Evolutionary conservation across 2,888 invertebrate genomes (phyloP).

Genomic region (Folsomia manolachei): DNA sequence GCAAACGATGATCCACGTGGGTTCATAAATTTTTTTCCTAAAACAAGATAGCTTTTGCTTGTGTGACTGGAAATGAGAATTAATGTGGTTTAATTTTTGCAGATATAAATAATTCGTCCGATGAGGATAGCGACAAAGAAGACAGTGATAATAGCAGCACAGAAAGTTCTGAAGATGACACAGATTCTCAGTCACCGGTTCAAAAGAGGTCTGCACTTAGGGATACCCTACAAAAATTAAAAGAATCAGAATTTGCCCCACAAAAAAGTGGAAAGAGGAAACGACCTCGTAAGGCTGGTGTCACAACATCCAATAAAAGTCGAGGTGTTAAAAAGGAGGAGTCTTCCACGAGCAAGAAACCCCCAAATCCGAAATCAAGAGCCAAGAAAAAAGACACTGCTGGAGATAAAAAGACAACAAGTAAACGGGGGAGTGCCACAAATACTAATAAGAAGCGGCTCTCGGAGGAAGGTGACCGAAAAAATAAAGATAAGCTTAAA

Average conservation of each 20-base stretch:
- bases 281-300: slow-evolving; percentile 23
- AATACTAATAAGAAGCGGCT: not conserved
- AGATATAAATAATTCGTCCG: not conserved
- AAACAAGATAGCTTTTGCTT: not conserved
- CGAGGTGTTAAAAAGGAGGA: not conserved
- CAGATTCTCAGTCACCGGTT: slow-evolving; percentile 31
- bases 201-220: slow-evolving; percentile 36
- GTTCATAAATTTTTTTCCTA: not conserved
- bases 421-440: not conserved
- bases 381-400: slow-evolving; percentile 4
- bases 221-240: slow-evolving; percentile 44
- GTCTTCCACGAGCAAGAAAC: not conserved
- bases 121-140: slow-evolving; percentile 10
- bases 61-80: not conserved
- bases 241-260: slow-evolving; percentile 27
- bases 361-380: slow-evolving; percentile 5
- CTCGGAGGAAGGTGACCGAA: slow-evolving; percentile 6
- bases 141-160: slow-evolving; percentile 28
- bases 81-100: not conserved
- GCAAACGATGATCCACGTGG: slow-evolving; percentile 13
- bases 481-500: not conserved
- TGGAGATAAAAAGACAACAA: not conserved
- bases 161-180: slow-evolving; percentile 16
- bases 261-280: slow-evolving; percentile 30
- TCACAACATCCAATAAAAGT: slow-evolving; percentile 2